Conservation (phyloP, 2,888 invertebrate genomes). For the Dynastes grantii region DNA sequence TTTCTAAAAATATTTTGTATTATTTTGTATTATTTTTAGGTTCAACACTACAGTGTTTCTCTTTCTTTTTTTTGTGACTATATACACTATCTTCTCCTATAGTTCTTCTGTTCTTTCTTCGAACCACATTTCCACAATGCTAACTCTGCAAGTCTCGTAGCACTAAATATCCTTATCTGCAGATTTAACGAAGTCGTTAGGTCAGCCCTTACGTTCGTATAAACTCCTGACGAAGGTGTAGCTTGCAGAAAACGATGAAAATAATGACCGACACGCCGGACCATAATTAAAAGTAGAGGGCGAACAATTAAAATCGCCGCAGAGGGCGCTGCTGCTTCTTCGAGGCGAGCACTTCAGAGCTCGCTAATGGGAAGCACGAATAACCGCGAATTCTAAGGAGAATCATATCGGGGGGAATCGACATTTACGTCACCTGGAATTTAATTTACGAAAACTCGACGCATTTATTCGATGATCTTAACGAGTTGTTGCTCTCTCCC, state of each 20-base stretch:
- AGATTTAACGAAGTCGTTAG: constrained; percentile 36
- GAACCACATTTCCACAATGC: background rate
- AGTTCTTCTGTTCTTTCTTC: background rate
- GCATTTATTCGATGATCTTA: background rate
- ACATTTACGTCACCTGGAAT: background rate
- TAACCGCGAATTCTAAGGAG: no score
- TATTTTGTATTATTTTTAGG: no score
- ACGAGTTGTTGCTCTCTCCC: no score
- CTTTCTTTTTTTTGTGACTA: no score
- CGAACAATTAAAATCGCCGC: constrained; percentile 37
- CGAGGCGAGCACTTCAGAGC: no score
- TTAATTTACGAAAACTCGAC: constrained; percentile 9
- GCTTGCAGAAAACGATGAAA: background rate
- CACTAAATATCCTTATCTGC: constrained; percentile 38
- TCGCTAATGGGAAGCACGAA: no score
- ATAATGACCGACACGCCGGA: constrained; percentile 22
- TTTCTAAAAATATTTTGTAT: no score
- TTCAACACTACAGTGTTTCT: no score
- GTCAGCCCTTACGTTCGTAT: background rate
- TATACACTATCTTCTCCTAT: no score
- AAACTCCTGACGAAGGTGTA: no score
- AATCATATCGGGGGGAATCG: no score
- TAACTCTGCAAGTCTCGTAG: background rate
- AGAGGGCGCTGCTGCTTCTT: background rate
- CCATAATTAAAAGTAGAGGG: constrained; percentile 18